Evolutionary conservation across 2,797 vertebrate genomes (phyloP).

Genomic region (Sciurus carolinensis): DNA sequence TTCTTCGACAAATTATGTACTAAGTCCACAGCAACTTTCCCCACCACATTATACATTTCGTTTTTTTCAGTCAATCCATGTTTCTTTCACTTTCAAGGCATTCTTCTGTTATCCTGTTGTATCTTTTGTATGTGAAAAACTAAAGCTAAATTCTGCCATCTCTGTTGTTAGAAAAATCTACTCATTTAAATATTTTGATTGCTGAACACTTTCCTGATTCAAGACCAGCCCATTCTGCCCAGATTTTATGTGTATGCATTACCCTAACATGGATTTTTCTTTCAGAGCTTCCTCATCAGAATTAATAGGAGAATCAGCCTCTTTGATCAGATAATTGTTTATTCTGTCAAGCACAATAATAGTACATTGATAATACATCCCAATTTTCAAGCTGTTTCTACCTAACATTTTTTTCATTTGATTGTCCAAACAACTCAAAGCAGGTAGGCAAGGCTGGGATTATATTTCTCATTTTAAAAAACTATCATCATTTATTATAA

Average conservation of each 20-base stretch:
- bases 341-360: not conserved
- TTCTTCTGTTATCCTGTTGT: not conserved
- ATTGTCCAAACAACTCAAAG: not conserved
- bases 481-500: not conserved
- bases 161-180: constrained; percentile 27
- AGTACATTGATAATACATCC: not conserved
- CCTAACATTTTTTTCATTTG: not conserved
- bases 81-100: constrained; percentile 33
- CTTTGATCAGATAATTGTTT: not conserved
- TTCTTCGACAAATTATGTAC: not conserved
- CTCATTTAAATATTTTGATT: not conserved
- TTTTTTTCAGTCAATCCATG: not conserved
- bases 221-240: constrained; percentile 5
- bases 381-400: constrained; percentile 31
- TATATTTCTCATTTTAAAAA: constrained; percentile 39
- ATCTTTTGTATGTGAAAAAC: constrained; percentile 59
- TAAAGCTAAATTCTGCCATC: not conserved
- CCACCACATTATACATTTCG: not conserved
- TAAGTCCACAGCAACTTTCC: not conserved
- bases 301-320: not conserved
- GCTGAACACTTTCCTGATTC: not conserved
- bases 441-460: not conserved
- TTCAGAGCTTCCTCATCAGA: constrained; percentile 49
- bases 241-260: not conserved
- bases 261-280: not conserved